Evolutionary conservation across 2,113 vertebrate species (phyloP), one percentile per base, ranked within the genome.

Genomic region (Ciconia maguari): DNA sequence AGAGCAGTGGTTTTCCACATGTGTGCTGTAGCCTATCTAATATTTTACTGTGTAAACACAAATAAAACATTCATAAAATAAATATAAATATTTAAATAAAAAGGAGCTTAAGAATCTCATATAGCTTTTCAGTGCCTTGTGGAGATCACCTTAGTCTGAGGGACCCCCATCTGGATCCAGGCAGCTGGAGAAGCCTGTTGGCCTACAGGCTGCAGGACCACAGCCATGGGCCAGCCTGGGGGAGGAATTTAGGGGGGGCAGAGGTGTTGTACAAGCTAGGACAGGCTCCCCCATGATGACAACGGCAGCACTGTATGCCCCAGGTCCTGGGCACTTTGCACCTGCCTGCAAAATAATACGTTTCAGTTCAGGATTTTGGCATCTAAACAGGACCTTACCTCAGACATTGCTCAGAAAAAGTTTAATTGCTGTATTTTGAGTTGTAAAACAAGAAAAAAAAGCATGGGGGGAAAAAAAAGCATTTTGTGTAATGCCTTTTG

Each of bases 261-360:
- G 20, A 13, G 17, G 55, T 19, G 7, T 57, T 61, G 46, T 51
- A n/a, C 9, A 24, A 24, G 19, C 19, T 44, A 51, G 58, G 71
- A n/a, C 7, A 42, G 26, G 30, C 4, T 81, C 9, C 20, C 16
- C 7, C 2, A 3, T 0, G 1, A 3, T 20, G 27, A 13, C 41
- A 69, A 21, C 4, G 7, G 25, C 21, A 61, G 19, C 15, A 2
- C 24, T 27, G 34, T 42, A 36, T 44, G 36, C 17, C n/a, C 27
- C 29, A 21, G n/a, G 24, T 22, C 26, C 51, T 1, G 0, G 15
- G 41, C 17, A 42, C n/a, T 65, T 83, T 24, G 26, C 5, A n/a
- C 21, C 24, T 69, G 6, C 29, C 48, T 75, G 42, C 21, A 46
- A 55, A 70, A 10, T 6, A 27, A 13, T 48, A 9, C 3, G 7